Evolutionary conservation across 2,113 vertebrate species (phyloP), one percentile per base, ranked within the genome.

Genomic region (Pungitius pungitius): DNA sequence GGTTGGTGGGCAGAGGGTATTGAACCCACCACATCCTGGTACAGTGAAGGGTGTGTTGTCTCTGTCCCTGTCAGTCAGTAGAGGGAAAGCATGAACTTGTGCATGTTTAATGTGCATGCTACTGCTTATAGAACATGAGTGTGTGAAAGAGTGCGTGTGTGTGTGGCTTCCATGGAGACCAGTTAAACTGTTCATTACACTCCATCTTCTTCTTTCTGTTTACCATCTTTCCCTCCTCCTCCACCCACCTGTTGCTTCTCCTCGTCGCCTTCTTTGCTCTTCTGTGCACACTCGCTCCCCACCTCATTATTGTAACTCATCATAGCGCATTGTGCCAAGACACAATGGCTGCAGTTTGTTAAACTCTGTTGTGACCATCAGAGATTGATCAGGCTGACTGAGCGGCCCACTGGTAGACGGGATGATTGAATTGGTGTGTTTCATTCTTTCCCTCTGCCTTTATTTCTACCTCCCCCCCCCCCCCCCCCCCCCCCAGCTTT

Each of bases 51-150:
- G 39, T 73, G 54, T 82, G 59, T 64, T 66, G 64, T 81, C 13
- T 61, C 47, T 72, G 49, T 90, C 80, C 59, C 20, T 49, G 60
- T 85, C 76, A 61, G 75, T 82, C 73, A 55, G 24, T 88, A 81
- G 75, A 81, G 66, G 73, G 77, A 93, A 85, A 55, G 97, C 96
- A 97, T 95, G 97, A 94, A 91, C 92, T 94, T 86, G 88, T 89
- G 97, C 96, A 98, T 95, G 97, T 90, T 81, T 66, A 86, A 87
- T 91, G 92, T 93, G 97, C 96, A 98, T 95, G 96, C 85, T 39
- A 87, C 93, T 94, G 90, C 90, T 93, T 94, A 77, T 61, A 62
- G 81, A 63, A 91, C 78, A 62, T 61, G 61, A 72, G 27, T 66
- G 69, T 79, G 69, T 66, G 79, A 26, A 24, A 35, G 64, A 52